Percentiles rank a stretch among this genome's conserved stretches.
These are phyloP conservation scores for Noctua pronuba DNA, from an alignment of 2,888 invertebrate genomes.

Conservation along the genomic window DNA sequence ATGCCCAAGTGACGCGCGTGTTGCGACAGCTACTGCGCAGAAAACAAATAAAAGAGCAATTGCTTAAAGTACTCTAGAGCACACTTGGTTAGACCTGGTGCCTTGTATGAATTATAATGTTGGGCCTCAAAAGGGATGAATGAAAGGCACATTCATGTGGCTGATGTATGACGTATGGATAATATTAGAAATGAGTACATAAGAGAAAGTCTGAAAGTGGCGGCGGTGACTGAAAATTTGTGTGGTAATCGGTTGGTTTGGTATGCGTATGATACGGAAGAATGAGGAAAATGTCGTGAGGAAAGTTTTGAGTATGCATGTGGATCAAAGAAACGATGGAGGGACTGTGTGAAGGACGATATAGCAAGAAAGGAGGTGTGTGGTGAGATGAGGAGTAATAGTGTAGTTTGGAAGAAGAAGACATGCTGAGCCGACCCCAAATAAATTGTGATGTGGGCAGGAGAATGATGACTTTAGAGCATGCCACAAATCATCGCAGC, in stretches of 20 bases:
- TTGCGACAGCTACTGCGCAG: background rate
- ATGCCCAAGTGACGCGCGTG: background rate
- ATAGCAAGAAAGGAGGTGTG: background rate
- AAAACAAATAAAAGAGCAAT: background rate
- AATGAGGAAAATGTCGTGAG: background rate
- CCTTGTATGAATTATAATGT: background rate
- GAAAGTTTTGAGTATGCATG: background rate
- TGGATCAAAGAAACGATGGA: background rate
- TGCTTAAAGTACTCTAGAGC: background rate
- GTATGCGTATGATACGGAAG: background rate
- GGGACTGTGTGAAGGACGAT: background rate
- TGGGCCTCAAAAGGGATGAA: background rate
- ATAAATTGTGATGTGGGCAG: background rate
- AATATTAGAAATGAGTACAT: background rate
- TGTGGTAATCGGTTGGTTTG: background rate
- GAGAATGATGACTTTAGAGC: background rate
- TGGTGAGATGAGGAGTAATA: background rate
- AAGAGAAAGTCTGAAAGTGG: background rate
- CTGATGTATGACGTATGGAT: background rate
- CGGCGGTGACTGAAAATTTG: background rate
- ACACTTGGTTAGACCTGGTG: background rate
- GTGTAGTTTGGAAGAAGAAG: background rate
- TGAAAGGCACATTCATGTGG: background rate
- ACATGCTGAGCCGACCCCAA: background rate
- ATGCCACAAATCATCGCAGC: background rate